Conservation (phyloP, 2,797 vertebrate genomes). For the Enteromius anoplus region DNA sequence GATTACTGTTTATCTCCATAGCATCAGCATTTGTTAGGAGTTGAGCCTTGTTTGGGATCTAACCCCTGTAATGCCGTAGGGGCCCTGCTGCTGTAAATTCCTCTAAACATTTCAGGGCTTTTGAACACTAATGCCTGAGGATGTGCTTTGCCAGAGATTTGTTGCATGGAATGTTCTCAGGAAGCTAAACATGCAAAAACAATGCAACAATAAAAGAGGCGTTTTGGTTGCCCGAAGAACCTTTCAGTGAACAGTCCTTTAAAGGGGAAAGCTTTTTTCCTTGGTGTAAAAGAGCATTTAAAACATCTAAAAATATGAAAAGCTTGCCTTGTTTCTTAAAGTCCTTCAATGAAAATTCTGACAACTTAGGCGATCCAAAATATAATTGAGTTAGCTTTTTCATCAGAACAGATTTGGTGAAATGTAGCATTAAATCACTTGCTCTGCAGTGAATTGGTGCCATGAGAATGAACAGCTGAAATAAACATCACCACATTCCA, state of each 20-base stretch:
- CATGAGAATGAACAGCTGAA: background rate
- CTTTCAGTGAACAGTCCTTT: background rate
- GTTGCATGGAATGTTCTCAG: background rate
- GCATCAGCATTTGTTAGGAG: conserved; percentile 14
- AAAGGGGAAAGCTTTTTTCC: background rate
- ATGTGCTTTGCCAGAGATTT: background rate
- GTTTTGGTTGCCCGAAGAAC: background rate
- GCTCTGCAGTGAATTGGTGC: background rate
- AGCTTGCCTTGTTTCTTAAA: background rate
- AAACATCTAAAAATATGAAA: background rate
- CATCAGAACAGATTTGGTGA: background rate
- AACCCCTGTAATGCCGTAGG: background rate
- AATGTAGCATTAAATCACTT: background rate
- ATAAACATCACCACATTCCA: background rate
- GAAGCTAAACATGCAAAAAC: conserved; percentile 6
- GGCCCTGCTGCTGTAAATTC: conserved; percentile 14
- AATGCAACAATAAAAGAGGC: background rate
- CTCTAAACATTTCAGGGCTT: conserved; percentile 10
- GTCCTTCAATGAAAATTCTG: background rate
- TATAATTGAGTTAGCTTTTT: background rate
- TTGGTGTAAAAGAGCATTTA: background rate
- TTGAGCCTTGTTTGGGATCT: background rate
- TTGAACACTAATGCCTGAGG: conserved; percentile 20
- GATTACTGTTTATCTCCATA: conserved; percentile 19
- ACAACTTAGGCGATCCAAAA: background rate